Base-by-base conservation (phyloP, 2,113 vertebrate species). In the Engystomops pustulosus region DNA sequence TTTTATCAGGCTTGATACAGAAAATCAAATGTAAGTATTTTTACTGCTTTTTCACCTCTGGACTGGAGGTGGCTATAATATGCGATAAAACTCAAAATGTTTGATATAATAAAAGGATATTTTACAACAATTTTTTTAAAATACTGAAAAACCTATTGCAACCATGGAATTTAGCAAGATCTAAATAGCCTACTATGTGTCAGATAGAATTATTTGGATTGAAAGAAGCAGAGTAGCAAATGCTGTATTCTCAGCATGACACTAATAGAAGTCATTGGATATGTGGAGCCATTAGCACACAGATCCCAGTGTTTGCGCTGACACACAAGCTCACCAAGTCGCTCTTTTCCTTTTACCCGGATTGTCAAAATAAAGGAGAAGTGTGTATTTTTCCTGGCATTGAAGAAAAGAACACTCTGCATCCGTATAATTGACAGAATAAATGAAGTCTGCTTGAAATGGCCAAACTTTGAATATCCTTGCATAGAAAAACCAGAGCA, bases 401-500 rank as follows among this genome's bases (percentile, higher is more conserved):
- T 0, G 53, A 45, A 69, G 84, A 88, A 77, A 51, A 81, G 91
- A 87, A 87, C 90, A 91, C 90, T 80, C 89, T 86, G 36, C 87
- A 67, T 77, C 88, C n/a, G 8, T 38, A 86, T 89, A 62, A 67
- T 89, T 88, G 65, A 87, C 81, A 51, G 41, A 77, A 86, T 90
- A 86, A 84, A 85, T 82, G 87, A 89, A 89, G 89, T 83, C 90
- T 91, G 91, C 91, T 92, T 92, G 92, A 92, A 92, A 91, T 88
- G 93, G 90, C 86, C 93, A 86, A 91, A 94, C 92, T 93, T 91
- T 91, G 91, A 93, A 91, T 91, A 89, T 92, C 91, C 92, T 91
- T 91, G 90, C 88, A 79, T 85, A 88, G 85, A 87, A 95, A 94
- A 94, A 96, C 97, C 97, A 96, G 95, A 96, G 94, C 95, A 94